Percentiles rank a stretch among this genome's conserved stretches.
phyloP scores from a whole-genome alignment of 2,113 vertebrate species.

The Tachysurus fulvidraco region DNA sequence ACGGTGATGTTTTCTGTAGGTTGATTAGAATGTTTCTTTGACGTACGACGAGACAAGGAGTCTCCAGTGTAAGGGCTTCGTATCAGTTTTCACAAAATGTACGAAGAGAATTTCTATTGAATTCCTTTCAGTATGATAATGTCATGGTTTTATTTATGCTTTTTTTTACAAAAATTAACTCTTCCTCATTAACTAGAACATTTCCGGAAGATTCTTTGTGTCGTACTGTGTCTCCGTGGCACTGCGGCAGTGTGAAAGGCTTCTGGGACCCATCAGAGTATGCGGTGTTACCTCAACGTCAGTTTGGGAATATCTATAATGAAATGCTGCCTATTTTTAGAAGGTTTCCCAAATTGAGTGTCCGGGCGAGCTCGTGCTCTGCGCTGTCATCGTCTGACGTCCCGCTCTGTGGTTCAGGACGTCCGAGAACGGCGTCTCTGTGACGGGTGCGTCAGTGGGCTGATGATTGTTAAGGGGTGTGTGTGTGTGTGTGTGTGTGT shows the following conservation, averaged over 20 bases:
- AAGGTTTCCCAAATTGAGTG: conserved; percentile 40
- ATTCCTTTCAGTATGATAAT: background rate
- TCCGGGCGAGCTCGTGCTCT: background rate
- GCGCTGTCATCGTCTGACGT: conserved; percentile 41
- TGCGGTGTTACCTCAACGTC: background rate
- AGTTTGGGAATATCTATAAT: conserved; percentile 48
- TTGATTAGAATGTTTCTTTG: no score
- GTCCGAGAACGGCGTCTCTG: conserved; percentile 1
- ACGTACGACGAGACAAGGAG: background rate
- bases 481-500: conserved; percentile 7
- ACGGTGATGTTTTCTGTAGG: background rate
- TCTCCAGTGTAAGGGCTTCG: background rate
- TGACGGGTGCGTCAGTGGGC: conserved; percentile 22
- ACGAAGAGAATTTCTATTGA: no score
- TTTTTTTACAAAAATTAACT: background rate
- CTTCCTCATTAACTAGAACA: conserved; percentile 10
- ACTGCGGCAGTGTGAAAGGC: conserved; percentile 35
- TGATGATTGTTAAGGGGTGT: conserved; percentile 37
- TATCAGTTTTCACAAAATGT: background rate
- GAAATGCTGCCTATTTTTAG: conserved; percentile 48
- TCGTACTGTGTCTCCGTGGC: conserved; percentile 8
- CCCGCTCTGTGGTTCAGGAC: conserved; percentile 35
- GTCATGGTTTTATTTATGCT: background rate
- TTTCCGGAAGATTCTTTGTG: background rate
- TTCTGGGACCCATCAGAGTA: conserved; percentile 9